phyloP scores from a whole-genome alignment of 1,140 invertebrate genomes.

The Acromyrmex echinatior region DNA sequence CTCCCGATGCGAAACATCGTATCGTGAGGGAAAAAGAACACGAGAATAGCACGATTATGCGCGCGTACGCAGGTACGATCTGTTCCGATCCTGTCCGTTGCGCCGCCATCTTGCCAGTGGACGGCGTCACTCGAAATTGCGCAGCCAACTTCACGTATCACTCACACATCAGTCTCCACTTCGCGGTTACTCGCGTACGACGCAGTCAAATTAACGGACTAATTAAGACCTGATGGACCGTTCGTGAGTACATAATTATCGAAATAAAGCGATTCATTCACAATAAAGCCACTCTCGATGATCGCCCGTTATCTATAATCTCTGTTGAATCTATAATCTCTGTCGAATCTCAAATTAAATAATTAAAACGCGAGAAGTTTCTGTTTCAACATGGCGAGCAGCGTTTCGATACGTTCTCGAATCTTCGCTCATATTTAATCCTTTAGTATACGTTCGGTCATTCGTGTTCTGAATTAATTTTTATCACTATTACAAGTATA shows the following conservation, averaged over 20 bases:
- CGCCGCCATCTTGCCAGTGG: background rate
- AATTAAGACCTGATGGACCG: background rate
- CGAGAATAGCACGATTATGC: background rate
- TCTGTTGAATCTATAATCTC: background rate
- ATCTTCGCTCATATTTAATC: too few relatives aligned
- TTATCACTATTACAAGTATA: too few relatives aligned
- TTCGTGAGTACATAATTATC: background rate
- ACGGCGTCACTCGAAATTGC: background rate
- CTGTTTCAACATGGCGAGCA: background rate
- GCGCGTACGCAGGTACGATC: background rate
- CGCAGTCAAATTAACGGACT: background rate
- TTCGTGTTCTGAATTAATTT: too few relatives aligned
- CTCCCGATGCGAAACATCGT: background rate
- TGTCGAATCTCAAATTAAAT: background rate
- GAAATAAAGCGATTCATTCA: background rate
- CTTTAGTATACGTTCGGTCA: too few relatives aligned
- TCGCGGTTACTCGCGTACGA: too few relatives aligned
- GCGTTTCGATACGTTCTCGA: too few relatives aligned
- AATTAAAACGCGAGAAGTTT: background rate
- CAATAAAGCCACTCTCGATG: background rate
- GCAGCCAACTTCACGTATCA: background rate
- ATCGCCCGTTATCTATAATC: background rate
- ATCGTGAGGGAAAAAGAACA: background rate
- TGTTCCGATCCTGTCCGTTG: background rate
- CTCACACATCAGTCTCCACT: background rate